Percentiles rank a stretch among this genome's conserved stretches.
Evolutionary conservation across 2,113 vertebrate species (phyloP).

Genomic region (Nycticryphes semicollaris): DNA sequence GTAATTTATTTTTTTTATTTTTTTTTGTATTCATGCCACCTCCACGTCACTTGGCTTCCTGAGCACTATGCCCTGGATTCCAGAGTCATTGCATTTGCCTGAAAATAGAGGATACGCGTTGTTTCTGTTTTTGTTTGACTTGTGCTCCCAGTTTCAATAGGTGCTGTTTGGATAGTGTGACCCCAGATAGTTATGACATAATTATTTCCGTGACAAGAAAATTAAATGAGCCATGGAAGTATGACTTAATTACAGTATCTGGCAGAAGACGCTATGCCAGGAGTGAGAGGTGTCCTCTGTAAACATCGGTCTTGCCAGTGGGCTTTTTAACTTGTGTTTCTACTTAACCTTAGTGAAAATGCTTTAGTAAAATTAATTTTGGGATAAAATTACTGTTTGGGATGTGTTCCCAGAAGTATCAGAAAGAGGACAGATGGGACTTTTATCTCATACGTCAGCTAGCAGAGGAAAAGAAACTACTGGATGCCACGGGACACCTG

Average conservation of each 20-base stretch:
- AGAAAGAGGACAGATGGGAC: background rate
- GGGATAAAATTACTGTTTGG: background rate
- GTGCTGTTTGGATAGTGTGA: background rate
- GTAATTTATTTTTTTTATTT: background rate
- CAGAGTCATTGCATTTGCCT: background rate
- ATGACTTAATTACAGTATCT: conserved; percentile 45
- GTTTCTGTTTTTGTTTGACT: background rate
- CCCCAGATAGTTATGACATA: background rate
- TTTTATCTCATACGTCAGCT: background rate
- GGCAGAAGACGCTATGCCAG: background rate
- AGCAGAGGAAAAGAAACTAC: background rate
- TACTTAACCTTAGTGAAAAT: background rate
- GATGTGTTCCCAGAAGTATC: background rate
- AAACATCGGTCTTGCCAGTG: background rate
- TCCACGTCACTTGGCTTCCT: background rate
- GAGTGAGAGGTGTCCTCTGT: background rate
- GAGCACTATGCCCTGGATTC: background rate
- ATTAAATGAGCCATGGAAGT: background rate
- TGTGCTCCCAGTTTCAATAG: background rate
- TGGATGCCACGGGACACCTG: background rate
- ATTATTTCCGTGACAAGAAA: conserved; percentile 28
- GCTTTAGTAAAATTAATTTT: background rate
- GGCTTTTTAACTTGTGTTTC: background rate
- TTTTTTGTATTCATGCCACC: background rate
- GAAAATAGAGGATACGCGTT: background rate